Evolutionary conservation across 1,140 invertebrate species (phyloP), one percentile per base, ranked within the genome.

Genomic region (Drosophila funebris): DNA sequence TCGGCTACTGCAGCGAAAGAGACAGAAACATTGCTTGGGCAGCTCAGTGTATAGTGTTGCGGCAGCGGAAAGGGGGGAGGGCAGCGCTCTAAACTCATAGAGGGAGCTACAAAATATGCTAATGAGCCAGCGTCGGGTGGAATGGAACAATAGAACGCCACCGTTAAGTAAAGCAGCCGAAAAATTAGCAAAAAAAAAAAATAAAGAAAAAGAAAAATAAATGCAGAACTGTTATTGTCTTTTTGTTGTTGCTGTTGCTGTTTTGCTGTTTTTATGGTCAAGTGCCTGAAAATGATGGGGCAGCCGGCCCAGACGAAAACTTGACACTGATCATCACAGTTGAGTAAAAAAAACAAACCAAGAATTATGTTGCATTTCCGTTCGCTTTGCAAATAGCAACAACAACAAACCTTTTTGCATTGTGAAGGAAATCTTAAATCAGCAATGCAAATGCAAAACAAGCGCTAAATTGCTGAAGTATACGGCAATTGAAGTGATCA

Each of bases 261-360:
- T 37, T 50, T 50, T 53, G 50, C 13, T 53, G 50, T 37, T 48
- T 76, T 87, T 87, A 63, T 87, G 82, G 82, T 87, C 82, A 87
- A 87, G 78, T 88, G 77, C 82, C 79, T 87, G 82, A 57, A 87
- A 78, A 81, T 85, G 82, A 75, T 87, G 73, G 73, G 71, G 56
- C n/a, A n/a, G n/a, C n/a, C n/a, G n/a, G n/a, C n/a, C n/a, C 58
- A 87, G 78, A 78, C 67, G 76, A 90, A 90, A 90, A 90, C 88
- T 90, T 90, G 87, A 90, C 87, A 90, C 87, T 90, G 87, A 90
- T 90, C 87, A 90, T 90, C 87, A 80, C 76, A 78, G 61, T 72
- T 48, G 68, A 63, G 62, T 76, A 67, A 67, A 77, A 70, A 67
- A 71, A 68, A 81, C 74, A 50, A 48, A 54, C 60, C 41, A 56